phyloP scores from a whole-genome alignment of 2,797 vertebrate species.

The Hyperoplus immaculatus region DNA sequence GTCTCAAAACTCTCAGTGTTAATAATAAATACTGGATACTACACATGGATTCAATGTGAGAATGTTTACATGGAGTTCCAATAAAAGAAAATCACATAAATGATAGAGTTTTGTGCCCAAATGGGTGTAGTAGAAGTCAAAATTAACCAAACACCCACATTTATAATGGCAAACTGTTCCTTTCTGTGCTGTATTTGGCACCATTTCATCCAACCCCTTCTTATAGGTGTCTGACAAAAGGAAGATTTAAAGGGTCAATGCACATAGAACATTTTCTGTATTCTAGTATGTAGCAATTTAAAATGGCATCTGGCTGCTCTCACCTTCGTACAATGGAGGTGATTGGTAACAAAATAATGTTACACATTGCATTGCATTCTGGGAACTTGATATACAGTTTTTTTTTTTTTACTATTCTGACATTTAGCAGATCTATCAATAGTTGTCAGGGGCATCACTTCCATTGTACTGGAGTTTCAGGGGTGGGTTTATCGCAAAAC shows the following conservation, averaged over 20 bases:
- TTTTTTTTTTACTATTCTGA: too few relatives aligned
- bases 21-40: not conserved
- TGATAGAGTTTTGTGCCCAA: not conserved
- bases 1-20: not conserved
- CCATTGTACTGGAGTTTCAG: not conserved
- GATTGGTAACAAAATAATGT: not conserved
- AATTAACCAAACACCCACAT: constrained; percentile 1
- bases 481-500: not conserved
- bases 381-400: too few relatives aligned
- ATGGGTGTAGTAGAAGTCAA: not conserved
- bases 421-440: too few relatives aligned
- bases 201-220: not conserved
- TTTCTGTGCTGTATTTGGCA: constrained; percentile 18
- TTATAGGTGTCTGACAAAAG: constrained; percentile 6
- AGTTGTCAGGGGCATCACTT: not conserved
- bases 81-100: not conserved
- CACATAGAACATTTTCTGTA: constrained; percentile 14
- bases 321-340: not conserved
- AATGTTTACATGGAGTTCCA: not conserved
- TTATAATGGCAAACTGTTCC: not conserved
- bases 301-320: not conserved
- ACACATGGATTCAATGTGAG: not conserved
- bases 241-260: constrained; percentile 38
- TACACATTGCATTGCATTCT: too few relatives aligned
- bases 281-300: too few relatives aligned